phyloP scores from a whole-genome alignment of 2,113 vertebrate genomes.

The Campylorhamphus procurvoides region DNA sequence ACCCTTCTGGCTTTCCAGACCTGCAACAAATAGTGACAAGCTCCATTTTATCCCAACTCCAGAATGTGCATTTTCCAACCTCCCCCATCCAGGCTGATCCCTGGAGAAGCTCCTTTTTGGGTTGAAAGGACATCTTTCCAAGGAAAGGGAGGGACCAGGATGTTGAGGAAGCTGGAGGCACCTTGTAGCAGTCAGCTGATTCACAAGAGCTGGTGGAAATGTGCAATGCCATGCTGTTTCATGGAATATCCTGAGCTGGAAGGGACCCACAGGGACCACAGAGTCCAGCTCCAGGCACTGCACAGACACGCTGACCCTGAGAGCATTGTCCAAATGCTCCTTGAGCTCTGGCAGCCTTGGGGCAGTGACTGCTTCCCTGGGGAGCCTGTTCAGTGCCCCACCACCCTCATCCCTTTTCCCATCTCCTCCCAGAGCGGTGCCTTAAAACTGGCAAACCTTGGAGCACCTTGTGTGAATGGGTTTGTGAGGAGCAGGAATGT shows the following conservation, averaged over 20 bases:
- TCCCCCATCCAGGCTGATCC: not conserved
- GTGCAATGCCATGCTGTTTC: rapidly evolving
- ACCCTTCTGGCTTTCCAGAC: not conserved
- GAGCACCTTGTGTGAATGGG: not conserved
- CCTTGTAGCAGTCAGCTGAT: not conserved
- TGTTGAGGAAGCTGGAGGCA: not conserved
- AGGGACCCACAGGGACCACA: not conserved
- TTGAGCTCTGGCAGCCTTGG: not conserved
- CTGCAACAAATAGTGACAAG: not conserved
- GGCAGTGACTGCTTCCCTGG: not conserved
- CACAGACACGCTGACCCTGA: not conserved
- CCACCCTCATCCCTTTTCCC: not conserved
- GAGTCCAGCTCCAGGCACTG: not conserved
- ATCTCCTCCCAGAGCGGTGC: not conserved
- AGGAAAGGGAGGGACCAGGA: not conserved
- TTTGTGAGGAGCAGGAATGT: not conserved
- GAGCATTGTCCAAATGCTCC: not conserved
- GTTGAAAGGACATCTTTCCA: not conserved
- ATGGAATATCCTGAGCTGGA: not conserved
- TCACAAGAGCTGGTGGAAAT: not conserved
- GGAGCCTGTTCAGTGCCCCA: not conserved
- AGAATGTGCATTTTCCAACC: rapidly evolving
- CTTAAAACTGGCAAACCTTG: not conserved
- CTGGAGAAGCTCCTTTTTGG: not conserved
- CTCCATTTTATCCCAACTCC: rapidly evolving